Conservation (phyloP, 2,797 vertebrate species). For the Echiichthys vipera region DNA sequence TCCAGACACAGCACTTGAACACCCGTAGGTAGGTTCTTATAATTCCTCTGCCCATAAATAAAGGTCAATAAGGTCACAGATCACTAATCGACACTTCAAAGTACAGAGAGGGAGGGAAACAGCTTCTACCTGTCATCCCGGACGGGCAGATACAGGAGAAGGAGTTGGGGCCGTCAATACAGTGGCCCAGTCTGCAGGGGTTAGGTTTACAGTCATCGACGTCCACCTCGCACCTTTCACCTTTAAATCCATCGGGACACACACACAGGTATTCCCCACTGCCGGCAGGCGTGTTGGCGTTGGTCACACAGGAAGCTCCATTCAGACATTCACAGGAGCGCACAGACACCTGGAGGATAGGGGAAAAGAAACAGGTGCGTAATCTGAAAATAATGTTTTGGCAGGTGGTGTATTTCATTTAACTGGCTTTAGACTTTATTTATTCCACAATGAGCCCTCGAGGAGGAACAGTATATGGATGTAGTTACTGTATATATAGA, state of each 20-base stretch:
- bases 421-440: neutral
- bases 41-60: neutral
- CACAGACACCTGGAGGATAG: slow-evolving; percentile 84
- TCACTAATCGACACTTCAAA: neutral
- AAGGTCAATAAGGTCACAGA: neutral
- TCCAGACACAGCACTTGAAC: too few species aligned
- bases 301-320: slow-evolving; percentile 87
- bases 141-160: slow-evolving; percentile 90
- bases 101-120: neutral
- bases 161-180: slow-evolving; percentile 83
- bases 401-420: neutral
- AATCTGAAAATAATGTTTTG: neutral
- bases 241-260: slow-evolving; percentile 87
- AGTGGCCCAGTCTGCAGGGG: slow-evolving; percentile 88
- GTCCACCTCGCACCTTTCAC: slow-evolving; percentile 85
- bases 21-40: too few species aligned
- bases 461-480: neutral
- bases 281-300: slow-evolving; percentile 80
- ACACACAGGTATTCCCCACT: slow-evolving; percentile 86
- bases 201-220: slow-evolving; percentile 87
- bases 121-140: slow-evolving; percentile 85
- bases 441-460: neutral
- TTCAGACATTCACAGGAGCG: slow-evolving; percentile 89
- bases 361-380: neutral
- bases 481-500: neutral